Evolutionary conservation across 2,888 invertebrate species (phyloP), one percentile per base, ranked within the genome.

Genomic region (Xanthorhoe spadicearia): DNA sequence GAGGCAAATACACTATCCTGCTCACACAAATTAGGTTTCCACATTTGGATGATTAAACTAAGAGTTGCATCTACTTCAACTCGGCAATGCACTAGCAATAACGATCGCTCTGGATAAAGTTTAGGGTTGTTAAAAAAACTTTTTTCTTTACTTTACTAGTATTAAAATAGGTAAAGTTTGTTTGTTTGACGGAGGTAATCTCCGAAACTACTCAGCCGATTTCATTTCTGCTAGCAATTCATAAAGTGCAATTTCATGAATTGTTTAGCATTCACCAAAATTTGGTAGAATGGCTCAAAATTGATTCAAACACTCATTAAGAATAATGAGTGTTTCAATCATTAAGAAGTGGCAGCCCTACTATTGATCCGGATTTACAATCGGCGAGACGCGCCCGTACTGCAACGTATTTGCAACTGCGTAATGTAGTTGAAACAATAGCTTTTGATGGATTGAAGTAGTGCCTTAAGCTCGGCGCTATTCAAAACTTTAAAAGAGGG

Each of bases 81-180:
- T 74, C 69, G 61, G 70, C 71, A 69, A 72, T 74, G 72, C 74
- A 75, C 74, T 74, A 57, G 73, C 72, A 70, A 77, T 73, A 74
- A 75, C 65, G 70, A 73, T 74, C 63, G 65, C 58, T 60, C 53
- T 64, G 58, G 69, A 63, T 74, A 65, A 51, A 53, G 43, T 2
- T 43, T 53, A 71, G 71, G 73, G 71, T 38, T 71, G 60, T 6
- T 13, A 50, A n/a, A n/a, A n/a, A n/a, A n/a, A n/a, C n/a, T n/a
- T n/a, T n/a, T n/a, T n/a, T n/a, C n/a, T n/a, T n/a, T n/a, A n/a
- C n/a, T n/a, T n/a, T n/a, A n/a, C n/a, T n/a, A n/a, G n/a, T n/a
- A n/a, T n/a, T n/a, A n/a, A n/a, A n/a, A n/a, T n/a, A n/a, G n/a
- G n/a, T n/a, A n/a, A n/a, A n/a, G n/a, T n/a, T n/a, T n/a, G n/a